Conservation (phyloP, 1,140 invertebrate genomes). For the Colletes gigas region DNA sequence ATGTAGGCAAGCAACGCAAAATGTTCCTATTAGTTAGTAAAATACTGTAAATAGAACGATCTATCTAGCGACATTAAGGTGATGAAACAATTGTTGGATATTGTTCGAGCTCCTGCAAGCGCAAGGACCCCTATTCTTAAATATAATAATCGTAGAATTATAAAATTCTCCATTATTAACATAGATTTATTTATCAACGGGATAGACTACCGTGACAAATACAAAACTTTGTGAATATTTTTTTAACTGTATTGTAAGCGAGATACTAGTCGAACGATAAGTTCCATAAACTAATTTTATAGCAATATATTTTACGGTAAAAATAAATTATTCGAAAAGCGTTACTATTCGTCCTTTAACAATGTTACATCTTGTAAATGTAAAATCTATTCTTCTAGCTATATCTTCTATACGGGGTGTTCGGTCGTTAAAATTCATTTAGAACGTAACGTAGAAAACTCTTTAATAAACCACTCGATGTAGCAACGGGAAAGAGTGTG, state of each 20-base stretch:
- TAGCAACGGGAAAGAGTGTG: not conserved
- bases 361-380: not conserved
- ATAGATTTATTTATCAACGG: not conserved
- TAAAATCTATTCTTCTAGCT: not conserved
- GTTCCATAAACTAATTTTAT: not conserved
- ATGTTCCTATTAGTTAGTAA: constrained; percentile 30
- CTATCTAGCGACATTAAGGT: constrained; percentile 23
- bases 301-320: not conserved
- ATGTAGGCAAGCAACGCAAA: not conserved
- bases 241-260: not conserved
- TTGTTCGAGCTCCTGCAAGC: not conserved
- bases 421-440: too few species aligned
- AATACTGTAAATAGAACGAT: not conserved
- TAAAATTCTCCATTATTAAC: not conserved
- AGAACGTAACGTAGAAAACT: too few species aligned
- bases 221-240: not conserved
- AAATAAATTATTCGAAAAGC: constrained; percentile 1
- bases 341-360: not conserved
- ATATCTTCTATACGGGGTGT: too few species aligned
- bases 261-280: constrained; percentile 18
- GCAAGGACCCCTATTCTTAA: not conserved
- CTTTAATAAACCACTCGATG: too few species aligned
- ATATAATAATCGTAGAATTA: not conserved
- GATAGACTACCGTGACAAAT: not conserved
- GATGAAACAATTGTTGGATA: not conserved